Conservation (phyloP, 1,140 invertebrate species). For the Holcopasites calliopsidis region DNA sequence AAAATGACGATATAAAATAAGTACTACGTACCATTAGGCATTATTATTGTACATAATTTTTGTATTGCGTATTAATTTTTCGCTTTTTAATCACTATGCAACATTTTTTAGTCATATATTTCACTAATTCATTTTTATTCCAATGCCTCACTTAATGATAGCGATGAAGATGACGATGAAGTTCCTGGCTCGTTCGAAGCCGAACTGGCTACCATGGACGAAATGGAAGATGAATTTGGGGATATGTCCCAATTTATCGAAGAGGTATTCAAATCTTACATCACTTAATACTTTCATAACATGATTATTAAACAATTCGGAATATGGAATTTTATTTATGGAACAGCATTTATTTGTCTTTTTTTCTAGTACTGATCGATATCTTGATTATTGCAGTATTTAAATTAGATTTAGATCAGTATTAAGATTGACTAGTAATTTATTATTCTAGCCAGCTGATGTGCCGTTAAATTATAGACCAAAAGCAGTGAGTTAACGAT, state of each 20-base stretch:
- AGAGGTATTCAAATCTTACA: constrained; percentile 60
- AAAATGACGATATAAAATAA: no score
- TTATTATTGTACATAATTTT: not conserved
- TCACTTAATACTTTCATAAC: not conserved
- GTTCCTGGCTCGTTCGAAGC: constrained; percentile 82
- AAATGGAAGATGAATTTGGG: constrained; percentile 79
- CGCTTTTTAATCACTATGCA: not conserved
- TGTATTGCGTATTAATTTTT: not conserved
- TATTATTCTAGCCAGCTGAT: constrained; percentile 19
- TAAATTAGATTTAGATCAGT: not conserved
- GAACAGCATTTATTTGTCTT: not conserved
- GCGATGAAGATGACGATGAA: constrained; percentile 78
- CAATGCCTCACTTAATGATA: not conserved
- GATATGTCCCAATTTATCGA: constrained; percentile 69
- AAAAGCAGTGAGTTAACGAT: constrained; percentile 27
- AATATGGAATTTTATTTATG: not conserved
- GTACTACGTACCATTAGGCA: no score
- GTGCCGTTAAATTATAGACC: not conserved
- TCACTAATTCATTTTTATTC: not conserved
- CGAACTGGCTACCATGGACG: constrained; percentile 82
- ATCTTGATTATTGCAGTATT: not conserved
- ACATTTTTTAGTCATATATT: no score
- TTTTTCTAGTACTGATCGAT: not conserved
- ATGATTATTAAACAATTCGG: not conserved
- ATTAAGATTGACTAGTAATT: not conserved